Base-by-base conservation (phyloP, 2,797 vertebrate genomes). In the Enteromius anoplus region DNA sequence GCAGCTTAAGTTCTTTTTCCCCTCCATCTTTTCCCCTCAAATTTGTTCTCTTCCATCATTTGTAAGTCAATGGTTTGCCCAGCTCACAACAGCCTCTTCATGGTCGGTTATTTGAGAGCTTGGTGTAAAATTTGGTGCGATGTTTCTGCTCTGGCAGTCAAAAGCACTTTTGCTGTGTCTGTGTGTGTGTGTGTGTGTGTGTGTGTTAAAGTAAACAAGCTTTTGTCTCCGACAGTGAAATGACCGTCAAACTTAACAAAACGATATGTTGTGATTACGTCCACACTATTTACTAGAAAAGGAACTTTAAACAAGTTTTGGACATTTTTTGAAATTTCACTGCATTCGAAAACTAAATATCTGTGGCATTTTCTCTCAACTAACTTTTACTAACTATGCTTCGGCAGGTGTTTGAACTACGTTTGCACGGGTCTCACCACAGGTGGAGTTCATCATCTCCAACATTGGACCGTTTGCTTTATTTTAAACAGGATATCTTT, bases 1-100 rank as follows among this genome's bases (percentile, higher is more conserved):
- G 90, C 90, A 94, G 94, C 93, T 95, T 95, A 95, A 92, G 92
- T 92, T 93, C 93, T 92, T 94, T 92, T 94, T 92, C 93, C 93
- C 91, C 88, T 91, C 91, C 88, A 92, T 88, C 75, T 86, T 69
- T 71, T 86, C 80, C 84, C 12, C 65, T 86, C 77, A 85, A 92
- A 92, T 89, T 93, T 89, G 93, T 93, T 93, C 93, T 93, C 92
- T 90, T 91, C 86, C 84, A 85, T 88, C 87, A 88, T 85, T 88
- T 88, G 78, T 86, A 80, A 86, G 82, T 86, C 82, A 87, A 84
- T 80, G 83, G 73, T 83, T 88, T 66, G 76, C 80, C 81, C 78
- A 70, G 77, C 86, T 87, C 83, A 69, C 76, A 86, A 84, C 86
- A 85, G 82, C 73, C 82, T 87, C 80, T 88, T 76, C 84, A 85